phyloP scores from a whole-genome alignment of 2,113 vertebrate species.

The Gasterosteus nipponicus region DNA sequence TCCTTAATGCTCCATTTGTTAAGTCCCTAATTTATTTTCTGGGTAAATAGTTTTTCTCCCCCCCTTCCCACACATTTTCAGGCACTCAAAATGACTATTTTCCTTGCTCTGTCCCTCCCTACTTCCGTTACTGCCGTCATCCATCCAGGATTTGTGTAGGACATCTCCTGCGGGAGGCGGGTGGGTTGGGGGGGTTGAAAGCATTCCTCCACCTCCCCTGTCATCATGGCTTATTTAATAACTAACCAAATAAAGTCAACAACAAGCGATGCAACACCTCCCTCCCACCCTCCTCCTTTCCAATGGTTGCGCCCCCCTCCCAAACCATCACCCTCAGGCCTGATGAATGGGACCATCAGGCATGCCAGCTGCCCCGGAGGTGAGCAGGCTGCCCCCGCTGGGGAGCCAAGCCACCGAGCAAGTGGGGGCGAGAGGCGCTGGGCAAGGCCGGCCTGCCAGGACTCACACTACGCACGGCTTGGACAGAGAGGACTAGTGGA shows the following conservation, averaged over 20 bases:
- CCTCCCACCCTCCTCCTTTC: not conserved
- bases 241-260: slow-evolving; percentile 79
- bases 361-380: slow-evolving; percentile 84
- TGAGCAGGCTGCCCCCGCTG: slow-evolving; percentile 77
- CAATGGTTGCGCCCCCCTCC: slow-evolving; percentile 38
- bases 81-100: slow-evolving; percentile 49
- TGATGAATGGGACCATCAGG: slow-evolving; percentile 83
- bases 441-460: slow-evolving; percentile 56
- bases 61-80: slow-evolving; percentile 40
- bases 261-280: slow-evolving; percentile 53
- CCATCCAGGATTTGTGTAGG: slow-evolving; percentile 62
- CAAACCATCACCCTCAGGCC: slow-evolving; percentile 53
- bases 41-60: slow-evolving; percentile 44
- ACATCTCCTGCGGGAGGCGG: slow-evolving; percentile 63
- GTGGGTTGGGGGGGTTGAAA: slow-evolving; percentile 67
- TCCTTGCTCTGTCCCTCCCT: slow-evolving; percentile 42
- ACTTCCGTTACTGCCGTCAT: slow-evolving; percentile 40
- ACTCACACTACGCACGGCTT: slow-evolving; percentile 75
- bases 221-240: slow-evolving; percentile 82
- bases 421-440: not conserved
- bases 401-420: slow-evolving; percentile 65
- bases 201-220: slow-evolving; percentile 76
- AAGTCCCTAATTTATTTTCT: slow-evolving; percentile 39
- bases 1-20: slow-evolving; percentile 47
- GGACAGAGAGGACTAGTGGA: slow-evolving; percentile 69